Evolutionary conservation across 2,113 vertebrate genomes (phyloP), one percentile per base, ranked within the genome.

Genomic region (Mastomys coucha): DNA sequence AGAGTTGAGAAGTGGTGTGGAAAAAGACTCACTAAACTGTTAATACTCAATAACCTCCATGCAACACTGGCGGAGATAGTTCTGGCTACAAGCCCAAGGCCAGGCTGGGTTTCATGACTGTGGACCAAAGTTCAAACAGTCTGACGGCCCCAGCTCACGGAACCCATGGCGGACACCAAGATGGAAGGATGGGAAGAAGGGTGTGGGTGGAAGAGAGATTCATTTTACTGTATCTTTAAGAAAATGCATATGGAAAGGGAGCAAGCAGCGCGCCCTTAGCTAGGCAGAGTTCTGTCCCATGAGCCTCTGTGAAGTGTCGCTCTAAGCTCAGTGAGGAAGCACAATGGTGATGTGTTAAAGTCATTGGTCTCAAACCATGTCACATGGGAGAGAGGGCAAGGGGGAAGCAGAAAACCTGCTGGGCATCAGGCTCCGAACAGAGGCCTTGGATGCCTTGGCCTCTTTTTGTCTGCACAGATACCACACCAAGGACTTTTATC

Each of bases 201-300:
- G 20, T 20, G 42, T 33, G 16, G 13, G 31, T 78, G 10, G 16
- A 90, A 84, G 24, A 14, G 78, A 88, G n/a, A 60, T 60, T 60
- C 75, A 26, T 90, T 88, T 82, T 73, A 60, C 63, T 45, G 53
- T 67, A 45, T 51, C 49, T 89, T 94, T 86, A 93, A 91, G 70
- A 73, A 88, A 63, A 82, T 1, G 0, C 53, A 86, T 3, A 1
- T 20, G 67, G 22, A 72, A n/a, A 76, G 24, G 93, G 85, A 22
- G 28, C 88, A 49, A 91, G 53, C 26, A 14, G 95, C 86, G 72
- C 24, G 5, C 45, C 26, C 76, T 72, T 11, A 31, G 39, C 70
- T 42, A 10, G 60, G 33, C 22, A 10, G 36, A 6, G 13, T 85
- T 65, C 87, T 49, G 1, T 45, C 39, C 58, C 12, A 31, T 5